Base-by-base conservation (phyloP, 2,888 invertebrate species). In the Agrypnus murinus region DNA sequence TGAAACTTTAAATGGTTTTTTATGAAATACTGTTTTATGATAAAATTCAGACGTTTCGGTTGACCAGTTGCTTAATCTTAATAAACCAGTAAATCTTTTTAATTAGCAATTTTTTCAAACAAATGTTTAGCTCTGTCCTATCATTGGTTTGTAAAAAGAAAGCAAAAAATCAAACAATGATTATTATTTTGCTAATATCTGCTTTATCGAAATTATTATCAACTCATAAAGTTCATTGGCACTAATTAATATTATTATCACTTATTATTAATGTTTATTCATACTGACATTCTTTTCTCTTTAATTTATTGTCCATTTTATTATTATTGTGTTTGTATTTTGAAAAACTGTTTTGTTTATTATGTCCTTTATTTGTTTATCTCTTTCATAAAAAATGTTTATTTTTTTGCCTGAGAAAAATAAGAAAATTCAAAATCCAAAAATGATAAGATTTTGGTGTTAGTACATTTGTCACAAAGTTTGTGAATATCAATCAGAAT, bases 151-250 rank as follows among this genome's bases (percentile, higher is more conserved):
- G 31, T 25, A 2, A 12, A n/a, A 36, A 36, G 14, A 55, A 31
- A 59, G 25, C 5, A 25, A 60, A 45, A 45, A 40, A 25, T 12
- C 45, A 10, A 40, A 19, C 19, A 25, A 17, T 19, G 25, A 25
- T 10, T 14, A 45, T 60, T 43, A 45, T 10, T 43, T 60, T n/a
- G 55, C 36, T 36, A 55, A 38, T 45, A 62, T 36, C 53, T 53
- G 12, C 38, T 62, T 67, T 68, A 50, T 64, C 59, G 36, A 69
- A 48, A 32, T 34, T 46, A 19, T 53, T 65, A 60, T 59, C 65
- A 59, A 14, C 31, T 55, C 58, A 7, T 10, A 53, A 65, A 70
- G 70, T 70, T 70, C 70, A 70, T 70, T 70, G 70, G 70, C 70
- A 69, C 58, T 69, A 69, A 69, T 64, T 64, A 69, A 57, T 59